A percentile compares a stretch with the other conserved stretches of the same genome.
These are phyloP conservation scores for Drosophila ercepeae DNA, from an alignment of 1,140 invertebrate species.

Conservation along the genomic window DNA sequence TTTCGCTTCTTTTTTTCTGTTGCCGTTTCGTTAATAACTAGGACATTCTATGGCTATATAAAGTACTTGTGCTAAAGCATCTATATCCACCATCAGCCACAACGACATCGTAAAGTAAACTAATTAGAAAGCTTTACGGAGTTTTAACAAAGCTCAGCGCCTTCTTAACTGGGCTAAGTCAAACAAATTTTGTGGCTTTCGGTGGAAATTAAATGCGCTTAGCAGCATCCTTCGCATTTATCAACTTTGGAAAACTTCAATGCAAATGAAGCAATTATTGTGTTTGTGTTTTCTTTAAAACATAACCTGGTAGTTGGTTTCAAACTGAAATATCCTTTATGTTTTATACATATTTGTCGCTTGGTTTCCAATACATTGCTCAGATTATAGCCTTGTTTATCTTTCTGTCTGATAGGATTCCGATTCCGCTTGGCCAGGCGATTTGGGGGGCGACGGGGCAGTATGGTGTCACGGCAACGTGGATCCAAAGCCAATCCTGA, in stretches of 20 bases:
- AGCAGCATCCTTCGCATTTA: background rate
- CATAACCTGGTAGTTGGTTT: too few species aligned
- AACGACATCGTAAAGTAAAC: slow-evolving; percentile 59
- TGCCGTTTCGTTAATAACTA: slow-evolving; percentile 55
- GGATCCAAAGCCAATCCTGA: background rate
- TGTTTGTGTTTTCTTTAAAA: background rate
- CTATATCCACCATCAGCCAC: slow-evolving; percentile 7
- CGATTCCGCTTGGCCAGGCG: background rate
- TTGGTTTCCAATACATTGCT: background rate
- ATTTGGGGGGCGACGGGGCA: background rate
- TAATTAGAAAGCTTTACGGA: slow-evolving; percentile 62
- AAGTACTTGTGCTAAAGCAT: background rate
- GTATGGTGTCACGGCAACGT: background rate
- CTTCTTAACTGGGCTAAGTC: slow-evolving; percentile 23
- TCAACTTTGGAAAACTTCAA: background rate
- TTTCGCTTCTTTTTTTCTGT: slow-evolving; percentile 34
- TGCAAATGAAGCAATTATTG: background rate
- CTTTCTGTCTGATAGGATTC: background rate
- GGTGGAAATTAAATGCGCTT: slow-evolving; percentile 19
- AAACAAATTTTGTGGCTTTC: slow-evolving; percentile 34
- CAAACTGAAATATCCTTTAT: too few species aligned
- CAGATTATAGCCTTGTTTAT: background rate
- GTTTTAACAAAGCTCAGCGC: slow-evolving; percentile 28
- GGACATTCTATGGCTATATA: slow-evolving; percentile 19
- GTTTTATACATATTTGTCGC: too few species aligned